Percentiles rank a stretch among this genome's conserved stretches.
phyloP scores from a whole-genome alignment of 2,888 invertebrate species.

The Drosophila mulleri region DNA sequence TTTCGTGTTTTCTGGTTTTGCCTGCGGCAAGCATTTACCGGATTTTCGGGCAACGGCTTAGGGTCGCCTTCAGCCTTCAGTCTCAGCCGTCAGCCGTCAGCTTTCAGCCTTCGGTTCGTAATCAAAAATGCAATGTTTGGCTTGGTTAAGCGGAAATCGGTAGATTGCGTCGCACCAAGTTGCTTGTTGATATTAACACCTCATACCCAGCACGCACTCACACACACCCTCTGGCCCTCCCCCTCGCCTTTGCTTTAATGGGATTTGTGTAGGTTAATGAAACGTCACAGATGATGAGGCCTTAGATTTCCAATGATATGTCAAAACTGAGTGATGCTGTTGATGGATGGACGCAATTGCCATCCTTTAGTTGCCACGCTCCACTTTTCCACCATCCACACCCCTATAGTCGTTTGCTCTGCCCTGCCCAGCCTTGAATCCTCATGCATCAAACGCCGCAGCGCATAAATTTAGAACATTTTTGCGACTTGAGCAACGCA shows the following conservation, averaged over 20 bases:
- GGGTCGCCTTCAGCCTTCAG: conserved; percentile 46
- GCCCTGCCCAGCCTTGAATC: background rate
- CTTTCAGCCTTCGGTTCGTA: conserved; percentile 58
- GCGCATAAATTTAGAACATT: conserved; percentile 75
- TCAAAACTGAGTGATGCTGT: conserved; percentile 82
- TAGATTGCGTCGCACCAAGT: conserved; percentile 76
- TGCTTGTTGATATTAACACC: conserved; percentile 79
- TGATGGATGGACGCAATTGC: conserved; percentile 74
- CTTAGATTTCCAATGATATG: conserved; percentile 81
- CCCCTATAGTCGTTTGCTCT: conserved; percentile 9
- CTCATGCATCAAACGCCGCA: conserved; percentile 69
- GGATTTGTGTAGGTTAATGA: conserved; percentile 72
- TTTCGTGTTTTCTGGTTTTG: conserved; percentile 36
- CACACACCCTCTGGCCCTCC: background rate
- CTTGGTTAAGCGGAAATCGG: conserved; percentile 81
- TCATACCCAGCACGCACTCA: conserved; percentile 21
- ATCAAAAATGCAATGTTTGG: conserved; percentile 81
- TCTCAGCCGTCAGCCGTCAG: conserved; percentile 39
- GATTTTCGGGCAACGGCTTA: conserved; percentile 14
- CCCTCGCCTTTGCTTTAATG: conserved; percentile 24
- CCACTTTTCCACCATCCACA: background rate
- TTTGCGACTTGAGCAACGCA: conserved; percentile 65
- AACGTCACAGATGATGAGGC: conserved; percentile 80
- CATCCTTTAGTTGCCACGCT: conserved; percentile 26
- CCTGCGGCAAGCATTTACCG: conserved; percentile 36